Conservation (phyloP, 2,888 invertebrate genomes). For the Diogma glabrata region DNA sequence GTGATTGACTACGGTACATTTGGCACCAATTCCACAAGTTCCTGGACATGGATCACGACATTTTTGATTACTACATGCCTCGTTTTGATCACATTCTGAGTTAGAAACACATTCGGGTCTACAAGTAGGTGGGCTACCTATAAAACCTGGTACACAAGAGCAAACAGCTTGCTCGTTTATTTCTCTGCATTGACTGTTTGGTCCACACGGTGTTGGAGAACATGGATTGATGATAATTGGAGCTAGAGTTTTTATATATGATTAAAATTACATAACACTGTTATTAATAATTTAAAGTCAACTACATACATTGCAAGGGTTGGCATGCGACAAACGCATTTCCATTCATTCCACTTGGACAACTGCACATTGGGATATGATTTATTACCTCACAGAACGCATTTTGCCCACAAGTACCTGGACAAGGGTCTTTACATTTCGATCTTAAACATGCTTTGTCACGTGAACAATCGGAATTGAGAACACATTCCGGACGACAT, state of each 20-base stretch:
- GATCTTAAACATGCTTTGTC: constrained; percentile 59
- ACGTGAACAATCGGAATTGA: constrained; percentile 57
- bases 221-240: constrained; percentile 47
- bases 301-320: constrained; percentile 45
- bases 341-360: constrained; percentile 62
- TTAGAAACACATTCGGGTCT: constrained; percentile 60
- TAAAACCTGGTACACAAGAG: constrained; percentile 48
- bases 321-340: constrained; percentile 64
- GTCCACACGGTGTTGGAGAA: constrained; percentile 58
- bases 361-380: constrained; percentile 67
- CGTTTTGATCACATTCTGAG: constrained; percentile 53
- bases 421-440: constrained; percentile 64
- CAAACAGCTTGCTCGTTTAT: constrained; percentile 52
- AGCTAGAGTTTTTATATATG: constrained; percentile 33
- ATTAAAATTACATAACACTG: constrained; percentile 10
- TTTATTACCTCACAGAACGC: constrained; percentile 69
- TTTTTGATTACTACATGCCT: constrained; percentile 60
- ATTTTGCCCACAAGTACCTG: constrained; percentile 58
- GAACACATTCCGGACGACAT: constrained; percentile 67
- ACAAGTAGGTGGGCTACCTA: constrained; percentile 61
- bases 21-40: constrained; percentile 57
- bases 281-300: constrained; percentile 12
- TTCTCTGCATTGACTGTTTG: constrained; percentile 56
- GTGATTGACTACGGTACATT: constrained; percentile 62
- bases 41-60: constrained; percentile 65